phyloP scores from a whole-genome alignment of 2,797 vertebrate species.

The Bufotes viridis region DNA sequence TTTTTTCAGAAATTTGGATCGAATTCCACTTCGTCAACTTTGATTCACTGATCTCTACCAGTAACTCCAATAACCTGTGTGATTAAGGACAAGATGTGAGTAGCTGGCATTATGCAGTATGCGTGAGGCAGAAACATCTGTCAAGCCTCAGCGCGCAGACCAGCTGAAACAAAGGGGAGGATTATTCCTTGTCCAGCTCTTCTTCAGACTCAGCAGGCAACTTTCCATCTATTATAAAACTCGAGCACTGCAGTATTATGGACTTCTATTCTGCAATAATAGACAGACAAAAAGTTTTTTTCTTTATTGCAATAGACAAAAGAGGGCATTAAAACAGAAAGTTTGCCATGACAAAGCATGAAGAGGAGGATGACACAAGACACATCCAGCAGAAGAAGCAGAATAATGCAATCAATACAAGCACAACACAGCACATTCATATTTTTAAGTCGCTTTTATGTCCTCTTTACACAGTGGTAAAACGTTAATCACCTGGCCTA shows the following conservation, averaged over 20 bases:
- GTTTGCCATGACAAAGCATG: conserved; percentile 62
- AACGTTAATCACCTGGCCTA: background rate
- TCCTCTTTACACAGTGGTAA: background rate
- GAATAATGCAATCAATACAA: conserved; percentile 11
- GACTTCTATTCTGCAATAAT: conserved; percentile 63
- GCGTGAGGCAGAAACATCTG: conserved; percentile 42
- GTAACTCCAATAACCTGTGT: conserved; percentile 38
- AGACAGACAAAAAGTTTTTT: conserved; percentile 51
- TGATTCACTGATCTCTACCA: background rate
- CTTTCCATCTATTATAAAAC: conserved; percentile 71
- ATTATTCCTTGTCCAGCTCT: conserved; percentile 78
- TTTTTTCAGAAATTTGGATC: too few species aligned
- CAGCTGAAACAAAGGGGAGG: conserved; percentile 76
- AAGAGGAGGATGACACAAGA: conserved; percentile 26
- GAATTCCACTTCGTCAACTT: too few species aligned
- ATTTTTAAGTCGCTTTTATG: background rate
- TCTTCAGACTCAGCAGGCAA: conserved; percentile 77
- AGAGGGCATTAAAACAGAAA: conserved; percentile 64
- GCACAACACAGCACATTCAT: conserved; percentile 10
- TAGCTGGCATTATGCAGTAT: conserved; percentile 20
- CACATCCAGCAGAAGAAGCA: conserved; percentile 2
- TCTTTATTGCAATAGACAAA: conserved; percentile 70
- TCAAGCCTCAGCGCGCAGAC: conserved; percentile 63
- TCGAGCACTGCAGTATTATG: conserved; percentile 73
- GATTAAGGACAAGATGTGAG: conserved; percentile 22